Base-by-base conservation (phyloP, 2,888 invertebrate species). In the Dynastes maya region DNA sequence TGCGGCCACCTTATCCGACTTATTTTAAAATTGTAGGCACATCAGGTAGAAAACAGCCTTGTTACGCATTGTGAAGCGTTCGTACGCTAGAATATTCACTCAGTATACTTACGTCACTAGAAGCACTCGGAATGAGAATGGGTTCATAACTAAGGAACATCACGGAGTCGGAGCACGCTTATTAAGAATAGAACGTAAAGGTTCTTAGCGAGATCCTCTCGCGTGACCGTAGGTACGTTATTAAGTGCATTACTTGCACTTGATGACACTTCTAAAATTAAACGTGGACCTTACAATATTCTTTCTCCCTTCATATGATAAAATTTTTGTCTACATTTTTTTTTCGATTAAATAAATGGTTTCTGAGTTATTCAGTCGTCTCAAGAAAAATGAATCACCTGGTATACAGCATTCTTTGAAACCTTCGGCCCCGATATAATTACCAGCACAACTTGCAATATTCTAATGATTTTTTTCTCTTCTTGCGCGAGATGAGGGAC, bases 371-470 rank as follows among this genome's bases (percentile, higher is more conserved):
- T 16, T 16, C 16, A 16, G 16, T 16, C 32, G 5, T 32, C 32
- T 4, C 4, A 32, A 32, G 16, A 16, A 16, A 16, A 16, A 16
- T 16, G 32, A 32, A 32, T 32, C 5, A 32, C 32, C 45, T 37
- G 5, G 8, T 45, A 8, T 11, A 45, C 45, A 45, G 22, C 9
- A 55, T 55, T 22, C 55, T 63, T 63, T 29, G 32, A 27, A 63
- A 32, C 63, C 27, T 63, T 63, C 63, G 63, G 11, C 27, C 45
- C 11, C 64, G 65, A 61, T 70, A 67, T 79, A 79, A 79, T 79
- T 79, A 79, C 74, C 67, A 76, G 76, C 79, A 79, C 79, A 77
- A 77, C 79, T 79, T 79, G 79, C 79, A 77, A 79, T 79, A 79
- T 79, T 79, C 77, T 79, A 79, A 79, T 79, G 71, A 79, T 79